Evolutionary conservation across 2,888 invertebrate species (phyloP).

Genomic region (Formica aserva): DNA sequence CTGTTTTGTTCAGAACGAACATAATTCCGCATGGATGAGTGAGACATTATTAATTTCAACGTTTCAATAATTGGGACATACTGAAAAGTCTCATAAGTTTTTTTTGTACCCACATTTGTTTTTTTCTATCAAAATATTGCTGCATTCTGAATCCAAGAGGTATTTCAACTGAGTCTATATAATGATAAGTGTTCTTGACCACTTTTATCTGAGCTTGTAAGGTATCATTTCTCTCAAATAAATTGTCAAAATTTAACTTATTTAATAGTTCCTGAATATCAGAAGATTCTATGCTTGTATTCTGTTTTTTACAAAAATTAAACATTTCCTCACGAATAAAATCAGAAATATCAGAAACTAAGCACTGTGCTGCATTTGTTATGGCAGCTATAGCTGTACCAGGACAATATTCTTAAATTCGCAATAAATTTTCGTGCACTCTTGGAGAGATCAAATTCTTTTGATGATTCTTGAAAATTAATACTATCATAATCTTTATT

Average conservation of each 20-base stretch:
- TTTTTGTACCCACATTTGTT: slow-evolving; percentile 3
- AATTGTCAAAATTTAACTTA: slow-evolving; percentile 4
- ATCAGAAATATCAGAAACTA: background rate
- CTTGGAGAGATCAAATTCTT: background rate
- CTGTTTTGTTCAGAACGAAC: background rate
- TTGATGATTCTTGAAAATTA: slow-evolving; percentile 6
- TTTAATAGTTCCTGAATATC: background rate
- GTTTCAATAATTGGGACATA: slow-evolving; percentile 19
- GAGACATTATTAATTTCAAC: slow-evolving; percentile 13
- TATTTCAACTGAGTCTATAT: background rate
- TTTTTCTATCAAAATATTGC: slow-evolving; percentile 9
- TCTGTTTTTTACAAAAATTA: background rate
- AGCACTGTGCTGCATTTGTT: background rate
- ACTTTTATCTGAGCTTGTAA: background rate
- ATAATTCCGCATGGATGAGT: background rate
- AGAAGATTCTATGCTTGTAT: background rate
- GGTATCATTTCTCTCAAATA: background rate
- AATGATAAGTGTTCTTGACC: background rate
- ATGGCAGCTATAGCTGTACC: background rate
- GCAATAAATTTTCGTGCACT: slow-evolving; percentile 5
- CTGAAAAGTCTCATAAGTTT: background rate
- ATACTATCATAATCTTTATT: background rate
- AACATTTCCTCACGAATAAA: background rate
- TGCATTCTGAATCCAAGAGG: slow-evolving; percentile 7
- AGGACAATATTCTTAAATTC: background rate